Conservation (phyloP, 2,113 vertebrate species). For the Callipepla squamata region DNA sequence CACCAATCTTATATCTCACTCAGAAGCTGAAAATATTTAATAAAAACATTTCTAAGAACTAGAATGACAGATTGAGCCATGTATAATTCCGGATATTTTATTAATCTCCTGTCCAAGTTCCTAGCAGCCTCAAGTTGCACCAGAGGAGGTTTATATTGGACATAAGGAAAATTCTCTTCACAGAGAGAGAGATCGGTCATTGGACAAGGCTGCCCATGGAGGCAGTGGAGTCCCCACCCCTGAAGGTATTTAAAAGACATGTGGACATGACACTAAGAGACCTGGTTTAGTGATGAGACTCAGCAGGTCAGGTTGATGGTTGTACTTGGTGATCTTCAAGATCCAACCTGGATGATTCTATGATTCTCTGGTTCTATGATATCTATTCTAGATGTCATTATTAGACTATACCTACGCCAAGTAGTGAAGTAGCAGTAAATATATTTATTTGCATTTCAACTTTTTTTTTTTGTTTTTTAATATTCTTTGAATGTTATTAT, state of each 20-base stretch:
- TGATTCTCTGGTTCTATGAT: neutral
- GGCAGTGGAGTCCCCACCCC: neutral
- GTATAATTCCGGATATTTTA: neutral
- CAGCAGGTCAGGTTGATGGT: neutral
- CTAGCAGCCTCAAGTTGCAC: neutral
- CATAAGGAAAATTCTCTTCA: neutral
- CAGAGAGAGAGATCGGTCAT: neutral
- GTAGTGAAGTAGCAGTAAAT: neutral
- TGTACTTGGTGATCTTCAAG: neutral
- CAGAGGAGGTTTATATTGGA: neutral
- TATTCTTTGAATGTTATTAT: neutral
- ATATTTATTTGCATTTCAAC: neutral
- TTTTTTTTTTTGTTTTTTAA: neutral
- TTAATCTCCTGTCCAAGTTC: neutral
- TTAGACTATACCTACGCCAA: neutral
- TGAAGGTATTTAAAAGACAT: neutral
- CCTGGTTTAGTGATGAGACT: neutral
- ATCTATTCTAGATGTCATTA: neutral
- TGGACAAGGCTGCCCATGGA: neutral
- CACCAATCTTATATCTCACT: neutral
- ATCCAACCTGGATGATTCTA: neutral
- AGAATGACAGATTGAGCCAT: neutral
- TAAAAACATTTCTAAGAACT: slow-evolving; percentile 43
- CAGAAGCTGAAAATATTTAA: slow-evolving; percentile 58
- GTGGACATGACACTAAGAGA: neutral